Conservation (phyloP, 2,797 vertebrate genomes). For the Numenius phaeopus region DNA sequence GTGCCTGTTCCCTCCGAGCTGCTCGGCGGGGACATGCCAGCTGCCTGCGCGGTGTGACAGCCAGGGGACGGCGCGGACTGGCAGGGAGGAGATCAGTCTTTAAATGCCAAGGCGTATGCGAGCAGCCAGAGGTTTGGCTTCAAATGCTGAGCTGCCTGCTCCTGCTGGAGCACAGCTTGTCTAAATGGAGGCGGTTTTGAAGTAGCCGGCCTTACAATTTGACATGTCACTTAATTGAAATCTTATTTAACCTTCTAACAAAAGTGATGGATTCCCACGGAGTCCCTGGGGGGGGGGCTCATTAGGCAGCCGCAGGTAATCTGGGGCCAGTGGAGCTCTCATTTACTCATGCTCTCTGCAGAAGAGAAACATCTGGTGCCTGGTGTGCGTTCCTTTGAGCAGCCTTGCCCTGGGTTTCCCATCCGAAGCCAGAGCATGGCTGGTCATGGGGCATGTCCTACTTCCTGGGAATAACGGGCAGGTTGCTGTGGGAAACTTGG, state of each 20-base stretch:
- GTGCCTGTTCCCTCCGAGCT: not conserved
- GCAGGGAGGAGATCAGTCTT: not conserved
- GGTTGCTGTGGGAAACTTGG: fast-evolving
- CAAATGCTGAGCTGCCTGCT: not conserved
- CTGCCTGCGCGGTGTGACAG: not conserved
- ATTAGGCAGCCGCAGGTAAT: not conserved
- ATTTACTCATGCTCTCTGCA: fast-evolving
- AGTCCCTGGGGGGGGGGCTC: not conserved
- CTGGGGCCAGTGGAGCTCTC: not conserved
- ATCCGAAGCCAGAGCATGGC: fast-evolving
- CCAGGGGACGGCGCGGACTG: fast-evolving
- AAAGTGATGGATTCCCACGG: not conserved
- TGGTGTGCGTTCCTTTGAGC: fast-evolving
- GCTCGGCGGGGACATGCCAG: not conserved
- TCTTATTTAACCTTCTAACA: not conserved
- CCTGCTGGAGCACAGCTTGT: fast-evolving
- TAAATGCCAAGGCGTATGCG: fast-evolving
- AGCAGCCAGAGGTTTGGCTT: not conserved
- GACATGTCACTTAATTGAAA: not conserved
- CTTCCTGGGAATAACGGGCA: not conserved
- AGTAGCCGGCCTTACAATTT: not conserved
- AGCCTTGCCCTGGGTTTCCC: not conserved
- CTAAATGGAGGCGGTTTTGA: not conserved
- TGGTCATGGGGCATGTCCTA: fast-evolving
- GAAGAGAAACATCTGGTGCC: not conserved